Base-by-base conservation (phyloP, 2,888 invertebrate genomes). In the Amiota mariae region DNA sequence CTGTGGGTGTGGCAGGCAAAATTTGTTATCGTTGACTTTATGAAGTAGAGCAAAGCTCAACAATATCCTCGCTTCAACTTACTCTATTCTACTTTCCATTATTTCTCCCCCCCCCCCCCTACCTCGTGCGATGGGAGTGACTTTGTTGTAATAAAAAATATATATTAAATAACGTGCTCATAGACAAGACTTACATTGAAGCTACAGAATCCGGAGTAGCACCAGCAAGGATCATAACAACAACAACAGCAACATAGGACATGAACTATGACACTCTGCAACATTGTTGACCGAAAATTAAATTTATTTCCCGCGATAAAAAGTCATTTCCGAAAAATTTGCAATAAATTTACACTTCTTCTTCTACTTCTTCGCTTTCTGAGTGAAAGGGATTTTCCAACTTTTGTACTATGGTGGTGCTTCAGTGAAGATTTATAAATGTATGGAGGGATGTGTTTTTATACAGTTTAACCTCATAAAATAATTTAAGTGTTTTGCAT, bases 261-360 rank as follows among this genome's bases (percentile, higher is more conserved):
- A 36, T 36, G 36, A 6, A 36, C 36, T 36, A 36, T 36, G 36
- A 36, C 36, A 54, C 20, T 20, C 12, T 49, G 72, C 74, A 78
- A 83, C 80, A 83, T 86, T 85, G 83, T 83, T 85, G 83, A 84
- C 83, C 83, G 84, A 85, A 83, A 85, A 82, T 85, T 81, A 84
- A 85, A 83, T 84, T 84, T 86, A 86, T 84, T 84, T 79, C 78
- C 76, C 76, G 79, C 85, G 82, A 86, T 84, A 85, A 86, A 86
- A 84, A 86, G 85, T 84, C 84, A 84, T 85, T 84, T 86, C 84
- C 86, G 86, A 81, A 80, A 81, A 78, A 78, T 79, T 77, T 82
- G 85, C 86, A 80, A 86, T 84, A 84, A 84, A 84, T 84, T 82
- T 74, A 79, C 59, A 61, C 67, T 82, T 76, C 63, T 66, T 47